Evolutionary conservation across 2,888 invertebrate species (phyloP).

Genomic region (Malachius bipustulatus): DNA sequence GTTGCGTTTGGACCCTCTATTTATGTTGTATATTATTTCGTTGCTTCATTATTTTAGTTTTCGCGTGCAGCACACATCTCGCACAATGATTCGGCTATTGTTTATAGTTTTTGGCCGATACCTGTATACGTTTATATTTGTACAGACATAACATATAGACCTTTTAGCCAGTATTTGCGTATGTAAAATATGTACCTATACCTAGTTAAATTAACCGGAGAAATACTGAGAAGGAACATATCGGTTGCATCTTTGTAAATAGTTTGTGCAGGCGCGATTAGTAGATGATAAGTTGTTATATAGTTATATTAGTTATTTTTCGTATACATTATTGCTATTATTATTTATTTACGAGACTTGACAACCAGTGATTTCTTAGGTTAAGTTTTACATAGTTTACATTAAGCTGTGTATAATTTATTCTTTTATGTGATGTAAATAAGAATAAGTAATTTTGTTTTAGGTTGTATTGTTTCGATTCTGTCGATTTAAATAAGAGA

Average conservation of each 20-base stretch:
- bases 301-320: conserved; percentile 29
- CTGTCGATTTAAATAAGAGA: conserved; percentile 31
- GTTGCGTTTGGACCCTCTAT: conserved; percentile 23
- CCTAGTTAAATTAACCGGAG: conserved; percentile 2
- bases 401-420: conserved; percentile 29
- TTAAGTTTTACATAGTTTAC: conserved; percentile 29
- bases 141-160: too few species aligned
- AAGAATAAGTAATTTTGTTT: conserved; percentile 29
- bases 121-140: conserved; percentile 1
- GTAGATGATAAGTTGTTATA: conserved; percentile 27
- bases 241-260: conserved; percentile 37
- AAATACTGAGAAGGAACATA: conserved; percentile 13
- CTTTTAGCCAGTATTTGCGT: neutral
- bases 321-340: conserved; percentile 21
- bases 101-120: neutral
- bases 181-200: neutral
- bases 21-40: conserved; percentile 6
- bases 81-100: neutral
- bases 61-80: conserved; percentile 3
- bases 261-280: conserved; percentile 22
- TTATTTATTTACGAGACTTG: conserved; percentile 33
- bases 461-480: conserved; percentile 23
- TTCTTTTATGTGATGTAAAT: conserved; percentile 34
- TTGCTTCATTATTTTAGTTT: neutral
- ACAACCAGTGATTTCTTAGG: conserved; percentile 35